phyloP scores from a whole-genome alignment of 2,113 vertebrate species.

The Dermatemys mawii region DNA sequence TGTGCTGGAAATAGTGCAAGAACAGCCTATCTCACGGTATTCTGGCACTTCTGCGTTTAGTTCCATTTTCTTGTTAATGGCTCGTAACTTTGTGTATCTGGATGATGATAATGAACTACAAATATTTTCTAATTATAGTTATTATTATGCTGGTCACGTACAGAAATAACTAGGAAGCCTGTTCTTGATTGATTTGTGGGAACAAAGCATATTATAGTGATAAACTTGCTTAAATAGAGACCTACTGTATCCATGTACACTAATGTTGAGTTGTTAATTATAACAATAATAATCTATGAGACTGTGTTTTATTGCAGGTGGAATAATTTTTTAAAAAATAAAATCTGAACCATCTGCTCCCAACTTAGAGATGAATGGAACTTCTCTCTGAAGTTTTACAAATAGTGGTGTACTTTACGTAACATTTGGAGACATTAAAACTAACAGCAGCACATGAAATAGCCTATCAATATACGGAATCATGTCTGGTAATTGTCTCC shows the following conservation, averaged over 20 bases:
- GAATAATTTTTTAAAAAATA: background rate
- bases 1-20: background rate
- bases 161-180: background rate
- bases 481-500: fast-evolving
- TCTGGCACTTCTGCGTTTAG: background rate
- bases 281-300: background rate
- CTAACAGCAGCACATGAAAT: background rate
- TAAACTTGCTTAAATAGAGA: background rate
- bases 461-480: background rate
- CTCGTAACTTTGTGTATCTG: background rate
- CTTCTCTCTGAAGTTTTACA: background rate
- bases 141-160: background rate
- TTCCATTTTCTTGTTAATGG: background rate
- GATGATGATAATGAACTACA: background rate
- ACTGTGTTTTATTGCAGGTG: background rate
- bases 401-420: background rate
- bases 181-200: background rate
- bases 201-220: background rate
- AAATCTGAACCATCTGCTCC: fast-evolving
- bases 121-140: background rate
- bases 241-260: background rate
- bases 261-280: background rate
- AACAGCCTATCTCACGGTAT: background rate
- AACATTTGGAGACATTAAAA: background rate
- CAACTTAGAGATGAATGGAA: background rate